These are phyloP conservation scores for Germaria angustata DNA, from an alignment of 2,888 invertebrate species.

Conservation along the genomic window DNA sequence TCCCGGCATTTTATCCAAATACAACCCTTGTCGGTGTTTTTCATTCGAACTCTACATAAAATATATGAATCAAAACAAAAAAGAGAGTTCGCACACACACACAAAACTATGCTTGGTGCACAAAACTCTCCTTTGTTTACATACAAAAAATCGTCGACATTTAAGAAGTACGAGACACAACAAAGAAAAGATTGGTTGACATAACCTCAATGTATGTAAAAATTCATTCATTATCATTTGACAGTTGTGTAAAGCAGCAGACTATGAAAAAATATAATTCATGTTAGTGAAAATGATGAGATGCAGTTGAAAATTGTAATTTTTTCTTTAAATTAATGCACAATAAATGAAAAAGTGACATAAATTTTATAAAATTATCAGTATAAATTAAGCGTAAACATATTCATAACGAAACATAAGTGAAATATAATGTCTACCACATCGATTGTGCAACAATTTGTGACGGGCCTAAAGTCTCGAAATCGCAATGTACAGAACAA, in stretches of 20 bases:
- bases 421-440: constrained; percentile 76
- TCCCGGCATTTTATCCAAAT: neutral
- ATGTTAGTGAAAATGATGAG: constrained; percentile 45
- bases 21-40: neutral
- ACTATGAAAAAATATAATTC: constrained; percentile 30
- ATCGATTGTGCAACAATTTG: constrained; percentile 88
- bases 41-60: constrained; percentile 12
- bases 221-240: constrained; percentile 38
- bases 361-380: neutral
- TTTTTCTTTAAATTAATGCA: constrained; percentile 25
- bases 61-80: constrained; percentile 34
- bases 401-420: neutral
- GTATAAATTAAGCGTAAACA: constrained; percentile 17
- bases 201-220: constrained; percentile 31
- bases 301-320: constrained; percentile 20
- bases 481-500: constrained; percentile 91
- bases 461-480: constrained; percentile 92
- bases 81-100: neutral
- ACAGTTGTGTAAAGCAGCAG: constrained; percentile 35
- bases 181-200: constrained; percentile 10
- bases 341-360: constrained; percentile 8
- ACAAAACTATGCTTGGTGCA: too few species aligned
- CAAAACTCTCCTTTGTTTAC: constrained; percentile 44
- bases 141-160: neutral
- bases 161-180: constrained; percentile 18